Evolutionary conservation across 1,140 invertebrate species (phyloP), one percentile per base, ranked within the genome.

Genomic region (Zaprionus ghesquierei): DNA sequence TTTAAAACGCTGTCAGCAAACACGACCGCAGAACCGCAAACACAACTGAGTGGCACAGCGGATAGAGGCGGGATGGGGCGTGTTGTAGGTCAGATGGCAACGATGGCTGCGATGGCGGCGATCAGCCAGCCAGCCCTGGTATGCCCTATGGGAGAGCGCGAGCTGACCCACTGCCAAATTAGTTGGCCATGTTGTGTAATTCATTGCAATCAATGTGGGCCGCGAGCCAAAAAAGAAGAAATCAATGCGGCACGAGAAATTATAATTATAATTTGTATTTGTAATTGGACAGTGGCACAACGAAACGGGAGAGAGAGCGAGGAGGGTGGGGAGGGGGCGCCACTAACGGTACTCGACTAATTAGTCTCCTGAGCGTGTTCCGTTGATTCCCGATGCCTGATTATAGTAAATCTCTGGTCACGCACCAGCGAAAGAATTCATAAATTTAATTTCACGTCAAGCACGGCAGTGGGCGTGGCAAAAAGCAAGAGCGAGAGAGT

Each of bases 341-440:
- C 5, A 41, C 35, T 41, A 13, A 46, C 51, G 64, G 20, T 55
- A 73, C 66, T 70, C 54, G 75, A 86, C 84, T 89, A 89, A 89
- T 89, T 89, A 89, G 84, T 89, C 84, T 89, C 85, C 85, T 72
- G 84, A 84, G 84, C 79, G 84, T 89, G 84, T 84, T 89, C 79
- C 20, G 72, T 78, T 79, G 84, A 89, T 82, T 89, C 82, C 72
- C 84, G 84, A 82, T 87, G 81, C 75, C 84, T 86, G 82, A 87
- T 86, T 86, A 82, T 89, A 89, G 84, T 89, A 89, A 89, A 89
- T 89, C 84, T 89, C 77, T 87, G 84, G 84, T 89, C 84, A 89
- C 84, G 84, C 84, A 89, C 84, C 81, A 89, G 76, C 77, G 77
- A 89, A 89, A 89, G 79, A 89, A 89, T 89, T 89, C 84, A 89